These are phyloP conservation scores for Phlogophora meticulosa DNA, from an alignment of 2,888 invertebrate species.

Conservation along the genomic window DNA sequence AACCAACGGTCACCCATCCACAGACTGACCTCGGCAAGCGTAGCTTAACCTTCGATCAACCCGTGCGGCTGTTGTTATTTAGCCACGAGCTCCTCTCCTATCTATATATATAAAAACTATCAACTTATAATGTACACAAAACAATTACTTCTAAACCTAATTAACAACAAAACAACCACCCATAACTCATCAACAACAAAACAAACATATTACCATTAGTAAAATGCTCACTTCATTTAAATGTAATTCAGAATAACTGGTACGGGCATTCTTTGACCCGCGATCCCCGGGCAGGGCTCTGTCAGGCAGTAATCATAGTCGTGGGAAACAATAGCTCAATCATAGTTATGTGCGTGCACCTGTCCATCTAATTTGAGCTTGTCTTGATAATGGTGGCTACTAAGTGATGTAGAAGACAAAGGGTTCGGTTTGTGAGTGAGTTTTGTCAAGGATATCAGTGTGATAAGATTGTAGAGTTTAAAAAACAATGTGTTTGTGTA, in stretches of 20 bases:
- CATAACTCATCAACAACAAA: conserved; percentile 12
- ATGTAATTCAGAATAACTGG: conserved; percentile 54
- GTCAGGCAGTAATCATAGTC: conserved; percentile 69
- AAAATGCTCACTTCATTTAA: conserved; percentile 55
- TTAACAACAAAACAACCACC: conserved; percentile 22
- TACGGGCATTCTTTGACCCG: conserved; percentile 47
- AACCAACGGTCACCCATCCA: too few species aligned
- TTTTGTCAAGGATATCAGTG: not conserved
- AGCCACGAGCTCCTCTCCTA: too few species aligned
- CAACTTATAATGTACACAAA: too few species aligned
- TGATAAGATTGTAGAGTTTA: not conserved
- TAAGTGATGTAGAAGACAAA: conserved; percentile 39
- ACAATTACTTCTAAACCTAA: conserved; percentile 2
- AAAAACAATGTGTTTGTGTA: too few species aligned
- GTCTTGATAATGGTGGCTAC: conserved; percentile 68
- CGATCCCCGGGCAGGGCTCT: conserved; percentile 9
- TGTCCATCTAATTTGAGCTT: conserved; percentile 78
- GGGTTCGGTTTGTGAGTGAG: not conserved
- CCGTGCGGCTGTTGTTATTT: too few species aligned
- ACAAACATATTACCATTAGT: conserved; percentile 23
- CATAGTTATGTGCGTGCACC: conserved; percentile 85
- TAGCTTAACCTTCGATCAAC: too few species aligned
- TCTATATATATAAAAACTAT: too few species aligned
- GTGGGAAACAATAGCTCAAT: conserved; percentile 90
- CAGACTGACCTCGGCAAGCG: too few species aligned